Evolutionary conservation across 2,797 vertebrate species (phyloP), one percentile per base, ranked within the genome.

Genomic region (Melanogrammus aeglefinus): DNA sequence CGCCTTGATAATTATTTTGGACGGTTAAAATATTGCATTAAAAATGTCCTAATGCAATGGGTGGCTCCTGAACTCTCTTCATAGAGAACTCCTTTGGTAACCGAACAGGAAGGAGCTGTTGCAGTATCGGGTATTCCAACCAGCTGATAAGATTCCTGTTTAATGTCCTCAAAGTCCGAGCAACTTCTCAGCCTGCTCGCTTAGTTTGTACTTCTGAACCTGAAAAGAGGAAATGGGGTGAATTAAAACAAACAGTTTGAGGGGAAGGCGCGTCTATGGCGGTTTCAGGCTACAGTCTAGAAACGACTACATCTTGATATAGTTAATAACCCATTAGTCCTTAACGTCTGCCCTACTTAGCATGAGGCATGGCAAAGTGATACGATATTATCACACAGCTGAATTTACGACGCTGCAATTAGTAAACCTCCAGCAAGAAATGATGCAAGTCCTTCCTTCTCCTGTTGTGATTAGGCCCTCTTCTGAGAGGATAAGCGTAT

Each of bases 151-250:
- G 2, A 31, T 1, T 71, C 3, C 69, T 84, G 72, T 87, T 79
- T 41, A 7, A 21, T 12, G 79, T 78, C 73, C 76, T 78, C 69
- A 90, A 72, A 93, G 77, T 57, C 91, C 91, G 81, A 99, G 94
- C 81, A 89, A 86, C 78, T 91, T 86, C 89, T 97, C 96, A 69
- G 90, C 94, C 86, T 91, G 86, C 41, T 92, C 92, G 6, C 87
- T 91, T 39, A 99, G 92, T 85, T 93, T 95, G 79, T 90, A 87
- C 88, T 99, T 99, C 92, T 97, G 96, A 88, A 99, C 85, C 98
- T 99, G 92, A 86, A 88, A 75, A 79, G 39, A 24, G 21, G 0
- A 66, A 2, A 66, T 24, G 10, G n/a, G 27, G 57, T 63, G 57
- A 63, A 63, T 63, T 21, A 51, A 18, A 51, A 47, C 44, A 47